Evolutionary conservation across 2,888 invertebrate genomes (phyloP).

Genomic region (Dicyrtoma fusca): DNA sequence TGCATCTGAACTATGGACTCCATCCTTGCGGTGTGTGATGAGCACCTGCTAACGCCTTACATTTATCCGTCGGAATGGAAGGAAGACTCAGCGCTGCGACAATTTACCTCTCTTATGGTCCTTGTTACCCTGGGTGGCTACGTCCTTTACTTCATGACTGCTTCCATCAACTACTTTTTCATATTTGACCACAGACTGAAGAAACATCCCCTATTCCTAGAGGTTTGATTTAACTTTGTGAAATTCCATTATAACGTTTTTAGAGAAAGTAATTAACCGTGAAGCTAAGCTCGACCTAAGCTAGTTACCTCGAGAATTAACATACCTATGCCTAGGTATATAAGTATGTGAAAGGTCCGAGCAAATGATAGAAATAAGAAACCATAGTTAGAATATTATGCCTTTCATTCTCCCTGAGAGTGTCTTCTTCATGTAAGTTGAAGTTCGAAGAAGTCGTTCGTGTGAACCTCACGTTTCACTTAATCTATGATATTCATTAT

Average conservation of each 20-base stretch:
- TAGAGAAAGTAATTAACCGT: no score
- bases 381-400: no score
- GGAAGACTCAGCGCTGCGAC: conserved; percentile 41
- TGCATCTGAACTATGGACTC: conserved; percentile 44
- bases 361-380: no score
- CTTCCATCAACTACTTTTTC: conserved; percentile 46
- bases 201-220: conserved; percentile 51
- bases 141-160: conserved; percentile 49
- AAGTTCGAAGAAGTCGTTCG: no score
- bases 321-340: no score
- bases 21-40: conserved; percentile 40
- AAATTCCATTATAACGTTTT: conserved; percentile 2
- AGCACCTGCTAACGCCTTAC: conserved; percentile 44
- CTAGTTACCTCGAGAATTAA: no score
- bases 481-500: no score
- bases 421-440: no score
- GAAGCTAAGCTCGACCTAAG: no score
- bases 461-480: no score
- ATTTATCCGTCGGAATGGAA: conserved; percentile 45
- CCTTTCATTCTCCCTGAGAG: no score
- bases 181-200: conserved; percentile 51
- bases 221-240: conserved; percentile 37
- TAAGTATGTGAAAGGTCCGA: no score
- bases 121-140: conserved; percentile 46
- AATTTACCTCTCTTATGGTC: conserved; percentile 46